Conservation (phyloP, 2,888 invertebrate genomes). For the Nomada hirtipes region DNA sequence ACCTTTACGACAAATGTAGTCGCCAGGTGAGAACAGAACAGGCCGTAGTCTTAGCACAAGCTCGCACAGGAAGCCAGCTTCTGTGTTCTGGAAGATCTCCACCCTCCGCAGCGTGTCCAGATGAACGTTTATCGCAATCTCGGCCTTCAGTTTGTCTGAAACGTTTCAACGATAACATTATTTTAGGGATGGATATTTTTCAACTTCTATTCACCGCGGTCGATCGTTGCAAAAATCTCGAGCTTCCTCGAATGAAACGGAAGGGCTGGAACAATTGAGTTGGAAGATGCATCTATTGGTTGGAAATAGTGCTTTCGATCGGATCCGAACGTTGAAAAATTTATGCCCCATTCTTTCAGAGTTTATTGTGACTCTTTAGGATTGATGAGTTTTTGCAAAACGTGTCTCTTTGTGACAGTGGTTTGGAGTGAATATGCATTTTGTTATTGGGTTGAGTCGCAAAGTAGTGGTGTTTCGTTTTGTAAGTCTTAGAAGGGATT, state of each 20-base stretch:
- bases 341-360: neutral
- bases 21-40: conserved; percentile 98
- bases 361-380: too few species aligned
- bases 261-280: too few species aligned
- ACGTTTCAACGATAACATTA: conserved; percentile 21
- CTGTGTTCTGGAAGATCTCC: conserved; percentile 99
- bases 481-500: too few species aligned
- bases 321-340: neutral
- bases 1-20: conserved; percentile 99
- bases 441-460: too few species aligned
- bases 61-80: conserved; percentile 99
- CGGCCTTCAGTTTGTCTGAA: conserved; percentile 97
- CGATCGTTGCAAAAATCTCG: conserved; percentile 3
- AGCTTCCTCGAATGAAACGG: neutral
- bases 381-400: too few species aligned
- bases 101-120: conserved; percentile 98
- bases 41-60: conserved; percentile 97
- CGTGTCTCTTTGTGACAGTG: too few species aligned
- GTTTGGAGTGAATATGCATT: too few species aligned
- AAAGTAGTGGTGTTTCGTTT: too few species aligned
- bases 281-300: neutral
- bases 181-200: neutral
- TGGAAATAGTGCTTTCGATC: neutral
- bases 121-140: conserved; percentile 99
- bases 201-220: neutral